phyloP scores from a whole-genome alignment of 2,113 vertebrate genomes.

The Xiphophorus hellerii region DNA sequence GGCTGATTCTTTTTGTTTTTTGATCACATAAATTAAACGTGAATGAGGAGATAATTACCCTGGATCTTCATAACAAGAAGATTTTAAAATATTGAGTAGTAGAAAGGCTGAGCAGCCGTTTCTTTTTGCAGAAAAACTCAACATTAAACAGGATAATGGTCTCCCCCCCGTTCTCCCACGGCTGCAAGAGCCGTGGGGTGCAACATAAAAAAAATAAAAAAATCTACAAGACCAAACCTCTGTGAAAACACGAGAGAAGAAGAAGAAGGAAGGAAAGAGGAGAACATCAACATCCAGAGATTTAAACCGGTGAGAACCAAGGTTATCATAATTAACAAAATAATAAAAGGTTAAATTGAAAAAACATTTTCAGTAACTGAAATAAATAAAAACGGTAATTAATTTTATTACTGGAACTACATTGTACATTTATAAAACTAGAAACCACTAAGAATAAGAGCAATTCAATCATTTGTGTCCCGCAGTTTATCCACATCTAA shows the following conservation, averaged over 20 bases:
- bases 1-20: slow-evolving; percentile 9
- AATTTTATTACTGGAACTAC: no score
- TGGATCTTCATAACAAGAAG: slow-evolving; percentile 36
- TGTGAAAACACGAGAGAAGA: slow-evolving; percentile 47
- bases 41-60: slow-evolving; percentile 9
- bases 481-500: no score
- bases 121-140: slow-evolving; percentile 7
- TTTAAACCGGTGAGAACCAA: background rate
- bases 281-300: background rate
- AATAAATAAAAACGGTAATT: no score
- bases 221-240: slow-evolving; percentile 51
- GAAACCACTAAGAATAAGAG: no score
- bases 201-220: background rate
- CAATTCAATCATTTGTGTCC: no score
- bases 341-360: no score
- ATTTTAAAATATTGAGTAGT: slow-evolving; percentile 5
- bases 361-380: no score
- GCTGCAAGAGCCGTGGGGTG: slow-evolving; percentile 15
- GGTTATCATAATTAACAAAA: no score
- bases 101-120: background rate
- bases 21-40: slow-evolving; percentile 35
- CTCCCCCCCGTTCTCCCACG: background rate
- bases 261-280: background rate
- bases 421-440: no score
- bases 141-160: slow-evolving; percentile 33